Base-by-base conservation (phyloP, 1,140 invertebrate genomes). In the Wasmannia auropunctata region DNA sequence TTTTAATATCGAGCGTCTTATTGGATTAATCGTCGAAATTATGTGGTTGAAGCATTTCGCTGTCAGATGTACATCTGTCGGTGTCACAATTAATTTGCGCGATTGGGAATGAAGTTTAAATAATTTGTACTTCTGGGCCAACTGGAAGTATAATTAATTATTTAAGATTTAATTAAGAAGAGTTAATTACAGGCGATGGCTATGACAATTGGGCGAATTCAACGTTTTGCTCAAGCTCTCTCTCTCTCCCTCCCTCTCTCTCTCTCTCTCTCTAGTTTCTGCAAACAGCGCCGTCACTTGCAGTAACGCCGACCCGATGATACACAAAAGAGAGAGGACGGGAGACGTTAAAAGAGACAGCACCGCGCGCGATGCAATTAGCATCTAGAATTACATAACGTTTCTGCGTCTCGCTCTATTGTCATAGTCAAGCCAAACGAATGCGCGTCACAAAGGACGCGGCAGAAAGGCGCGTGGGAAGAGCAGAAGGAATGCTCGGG, bases 381-480 rank as follows among this genome's bases (percentile, higher is more conserved):
- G 79, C 79, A 83, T 83, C 67, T 60, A 60, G 67, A 83, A 83
- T 83, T 83, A 83, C 79, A 83, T 83, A 83, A 83, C 79, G 28
- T 72, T 83, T 58, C 51, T 74, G 67, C 79, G 34, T 83, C 67
- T 83, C n/a, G 67, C 14, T 31, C 79, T 83, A 72, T 83, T 83
- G 79, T 83, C 79, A 34, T 58, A 83, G 67, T 60, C 79, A 34
- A 58, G 79, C 79, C 67, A 83, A 81, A 83, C 37, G 79, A 83
- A 83, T 28, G 67, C 28, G 34, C 54, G 22, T 83, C 25, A 83
- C 79, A 83, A 83, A 83, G 79, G 79, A 51, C 34, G 67, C 37
- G 7, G 31, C 28, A 25, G 43, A n/a, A 80, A 37, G 46, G 34
- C 34, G 77, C 34, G 11, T 37, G 65, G 65, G 72, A 72, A 83